Evolutionary conservation across 1,140 invertebrate genomes (phyloP), one percentile per base, ranked within the genome.

Genomic region (Scaptomyza montana): DNA sequence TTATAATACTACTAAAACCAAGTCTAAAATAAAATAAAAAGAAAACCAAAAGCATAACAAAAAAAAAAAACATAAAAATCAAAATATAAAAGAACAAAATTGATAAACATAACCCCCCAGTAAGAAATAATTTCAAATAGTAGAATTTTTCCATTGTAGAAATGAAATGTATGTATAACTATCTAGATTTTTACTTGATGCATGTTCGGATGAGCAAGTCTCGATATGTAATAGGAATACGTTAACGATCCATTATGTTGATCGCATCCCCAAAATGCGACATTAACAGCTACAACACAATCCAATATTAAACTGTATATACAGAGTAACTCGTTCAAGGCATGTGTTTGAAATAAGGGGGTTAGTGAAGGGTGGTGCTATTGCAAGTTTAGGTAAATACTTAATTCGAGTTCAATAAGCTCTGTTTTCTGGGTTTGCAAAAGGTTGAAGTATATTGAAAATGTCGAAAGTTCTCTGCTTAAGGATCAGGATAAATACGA

Each of bases 81-180:
- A 43, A 43, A 33, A 43, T n/a, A 43, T 43, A 12, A 43, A 77
- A 39, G n/a, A 62, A 53, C 47, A 13, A 47, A 50, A 6, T 36
- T 25, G 13, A 25, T 53, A 62, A 33, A 45, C 51, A 70, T 73
- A 74, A 30, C 46, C 71, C 33, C 70, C 36, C 39, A 47, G 5
- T 62, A 12, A 21, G 4, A 69, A 49, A 57, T 51, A 39, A 74
- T 78, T 76, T 86, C 82, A 87, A 68, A 64, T 81, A 86, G 81
- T 86, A 86, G 81, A 86, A 81, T 87, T 86, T 82, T 87, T 86
- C 84, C 82, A 86, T 79, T 82, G 80, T 82, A 82, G 80, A 84
- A 82, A 75, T 67, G 71, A 72, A 67, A 68, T 73, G 70, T 73
- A 68, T 60, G 70, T 69, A 74, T 57, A 69, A 68, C 62, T 33